phyloP scores from a whole-genome alignment of 2,113 vertebrate genomes.

The Bubo blakistoni region DNA sequence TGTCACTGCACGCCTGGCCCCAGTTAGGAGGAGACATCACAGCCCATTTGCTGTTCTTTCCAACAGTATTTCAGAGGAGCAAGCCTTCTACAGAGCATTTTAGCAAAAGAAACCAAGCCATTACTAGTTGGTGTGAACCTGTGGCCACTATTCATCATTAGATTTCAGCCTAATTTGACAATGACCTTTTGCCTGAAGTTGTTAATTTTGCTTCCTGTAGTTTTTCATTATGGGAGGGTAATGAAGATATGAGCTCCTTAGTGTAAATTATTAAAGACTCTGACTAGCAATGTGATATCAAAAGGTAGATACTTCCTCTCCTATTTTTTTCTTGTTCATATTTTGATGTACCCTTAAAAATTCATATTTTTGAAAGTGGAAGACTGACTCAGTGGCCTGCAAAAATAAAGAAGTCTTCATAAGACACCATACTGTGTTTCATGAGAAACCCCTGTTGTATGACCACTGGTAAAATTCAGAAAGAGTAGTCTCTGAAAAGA shows the following conservation, averaged over 20 bases:
- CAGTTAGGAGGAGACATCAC: neutral
- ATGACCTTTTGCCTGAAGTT: neutral
- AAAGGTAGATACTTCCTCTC: neutral
- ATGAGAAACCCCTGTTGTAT: neutral
- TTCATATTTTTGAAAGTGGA: neutral
- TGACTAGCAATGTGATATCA: neutral
- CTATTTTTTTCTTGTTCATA: neutral
- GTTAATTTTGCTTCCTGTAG: neutral
- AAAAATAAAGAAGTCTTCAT: neutral
- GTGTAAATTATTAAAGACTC: neutral
- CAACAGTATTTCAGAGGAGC: neutral
- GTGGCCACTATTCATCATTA: neutral
- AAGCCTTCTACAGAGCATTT: neutral
- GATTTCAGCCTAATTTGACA: conserved; percentile 23
- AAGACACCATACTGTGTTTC: neutral
- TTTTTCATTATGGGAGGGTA: neutral
- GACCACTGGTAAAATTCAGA: neutral
- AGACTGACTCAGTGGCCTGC: neutral
- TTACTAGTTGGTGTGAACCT: neutral
- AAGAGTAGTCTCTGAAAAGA: neutral
- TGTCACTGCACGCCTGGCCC: neutral
- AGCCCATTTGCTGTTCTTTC: neutral
- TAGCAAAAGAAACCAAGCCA: neutral
- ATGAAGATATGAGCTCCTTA: neutral
- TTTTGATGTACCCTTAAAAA: neutral